Evolutionary conservation across 2,888 invertebrate genomes (phyloP), one percentile per base, ranked within the genome.

Genomic region (Chloroclysta siterata): DNA sequence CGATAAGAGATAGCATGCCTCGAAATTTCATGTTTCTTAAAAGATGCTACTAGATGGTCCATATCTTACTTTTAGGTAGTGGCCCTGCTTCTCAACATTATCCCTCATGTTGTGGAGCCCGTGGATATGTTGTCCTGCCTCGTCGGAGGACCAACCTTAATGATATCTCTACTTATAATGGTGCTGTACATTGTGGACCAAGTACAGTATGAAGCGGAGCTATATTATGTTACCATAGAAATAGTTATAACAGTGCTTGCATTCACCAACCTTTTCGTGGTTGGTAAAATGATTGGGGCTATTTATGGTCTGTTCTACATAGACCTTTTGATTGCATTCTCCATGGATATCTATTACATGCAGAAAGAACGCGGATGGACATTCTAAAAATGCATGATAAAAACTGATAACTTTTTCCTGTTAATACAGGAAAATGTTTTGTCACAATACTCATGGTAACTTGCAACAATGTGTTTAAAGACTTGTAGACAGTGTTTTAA

Each of bases 31-130:
- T 51, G 10, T 36, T 53, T 39, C 10, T 29, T 36, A 33, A 50
- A 58, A 55, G 33, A 65, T 71, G 61, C 59, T 72, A 63, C 66
- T 72, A 82, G 76, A 72, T 77, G 76, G 68, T 74, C 72, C 74
- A 62, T 81, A 79, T 87, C 81, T 87, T 86, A 79, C 78, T 91
- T 91, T 87, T 92, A 92, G 91, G 90, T 88, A 83, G 82, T 91
- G 83, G 89, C 90, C 73, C 83, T 92, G 68, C 82, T 91, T 66
- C 88, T 92, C 80, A 88, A 82, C 85, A 77, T 91, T 72, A 81
- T 91, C 68, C 89, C 89, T 65, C 84, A 88, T 78, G 83, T 90
- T 69, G 88, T 91, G 86, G 81, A 79, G 33, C 88, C 89, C 0
- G 73, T 88, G 83, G 88, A 89, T 55, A 36, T 66, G 44, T 76